Evolutionary conservation across 2,113 vertebrate genomes (phyloP).

Genomic region (Herpetotheres cachinnans): DNA sequence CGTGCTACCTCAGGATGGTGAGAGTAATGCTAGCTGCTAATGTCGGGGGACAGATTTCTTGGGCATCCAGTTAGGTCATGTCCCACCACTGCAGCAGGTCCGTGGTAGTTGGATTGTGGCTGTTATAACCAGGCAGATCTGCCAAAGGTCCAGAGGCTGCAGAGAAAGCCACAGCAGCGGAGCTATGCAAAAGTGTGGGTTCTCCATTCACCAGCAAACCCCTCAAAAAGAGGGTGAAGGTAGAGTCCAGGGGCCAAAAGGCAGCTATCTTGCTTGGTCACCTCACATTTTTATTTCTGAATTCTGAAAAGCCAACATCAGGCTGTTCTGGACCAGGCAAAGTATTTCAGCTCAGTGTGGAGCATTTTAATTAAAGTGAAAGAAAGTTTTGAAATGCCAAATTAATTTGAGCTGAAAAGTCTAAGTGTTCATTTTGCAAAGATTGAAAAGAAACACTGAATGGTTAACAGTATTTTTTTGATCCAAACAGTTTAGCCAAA

Average conservation of each 20-base stretch:
- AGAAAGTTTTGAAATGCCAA: background rate
- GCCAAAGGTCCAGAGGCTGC: background rate
- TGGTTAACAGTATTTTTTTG: background rate
- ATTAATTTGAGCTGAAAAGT: background rate
- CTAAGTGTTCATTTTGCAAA: background rate
- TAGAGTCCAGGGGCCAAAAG: background rate
- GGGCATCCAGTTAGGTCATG: background rate
- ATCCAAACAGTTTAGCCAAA: background rate
- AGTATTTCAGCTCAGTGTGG: background rate
- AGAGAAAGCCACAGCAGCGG: background rate
- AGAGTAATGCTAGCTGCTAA: background rate
- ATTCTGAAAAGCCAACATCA: background rate
- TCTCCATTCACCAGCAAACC: background rate
- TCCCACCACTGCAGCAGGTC: background rate
- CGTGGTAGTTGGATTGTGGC: fast-evolving
- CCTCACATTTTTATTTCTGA: background rate
- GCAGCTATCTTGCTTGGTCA: background rate
- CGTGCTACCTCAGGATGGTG: background rate
- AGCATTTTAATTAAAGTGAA: background rate
- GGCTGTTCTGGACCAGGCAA: background rate
- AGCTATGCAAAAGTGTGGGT: background rate
- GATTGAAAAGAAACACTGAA: background rate
- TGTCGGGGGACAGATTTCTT: background rate
- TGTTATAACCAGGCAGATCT: background rate
- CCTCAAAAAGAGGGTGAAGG: background rate